Evolutionary conservation across 2,797 vertebrate genomes (phyloP), one percentile per base, ranked within the genome.

Genomic region (Galaxias olidus): DNA sequence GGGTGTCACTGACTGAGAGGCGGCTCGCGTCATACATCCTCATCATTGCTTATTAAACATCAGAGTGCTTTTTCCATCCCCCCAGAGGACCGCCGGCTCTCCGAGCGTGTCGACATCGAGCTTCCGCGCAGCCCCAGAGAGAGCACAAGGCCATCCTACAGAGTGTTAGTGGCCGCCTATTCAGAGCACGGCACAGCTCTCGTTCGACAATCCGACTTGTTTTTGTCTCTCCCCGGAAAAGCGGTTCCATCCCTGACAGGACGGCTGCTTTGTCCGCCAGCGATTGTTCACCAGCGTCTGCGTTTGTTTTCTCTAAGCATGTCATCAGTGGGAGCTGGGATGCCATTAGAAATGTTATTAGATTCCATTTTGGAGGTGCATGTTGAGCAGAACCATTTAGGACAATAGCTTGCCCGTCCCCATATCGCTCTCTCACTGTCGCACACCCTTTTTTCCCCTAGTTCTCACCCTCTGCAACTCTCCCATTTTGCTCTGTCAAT

Each of bases 301-400:
- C 62, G 13, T 81, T 79, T 74, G 69, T 78, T 30, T 55, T 71
- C 56, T 9, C 44, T 54, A 11, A 47, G 63, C 41, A 51, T 40
- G 58, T 48, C 20, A 59, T 73, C 15, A 74, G 62, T 20, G 11
- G 44, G 61, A 66, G 53, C 10, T 0, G 8, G 58, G 58, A 71
- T 59, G 12, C 56, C 50, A 73, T 82, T 71, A 74, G 18, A 19
- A 45, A 14, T 45, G 67, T 69, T 61, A 76, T 77, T 73, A 69
- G 68, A 64, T 20, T 40, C 14, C 63, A 64, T 60, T 20, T 57
- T 4, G 11, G 46, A 12, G 11, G 46, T 47, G 46, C 46, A 17
- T 5, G n/a, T 14, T 30, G 46, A 10, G 10, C 12, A 8, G 30
- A 6, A 30, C 2, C 30, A 30, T 30, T 4, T 17, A 7, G 17